Evolutionary conservation across 2,888 invertebrate genomes (phyloP).

Genomic region (Sclerodermus sp.): DNA sequence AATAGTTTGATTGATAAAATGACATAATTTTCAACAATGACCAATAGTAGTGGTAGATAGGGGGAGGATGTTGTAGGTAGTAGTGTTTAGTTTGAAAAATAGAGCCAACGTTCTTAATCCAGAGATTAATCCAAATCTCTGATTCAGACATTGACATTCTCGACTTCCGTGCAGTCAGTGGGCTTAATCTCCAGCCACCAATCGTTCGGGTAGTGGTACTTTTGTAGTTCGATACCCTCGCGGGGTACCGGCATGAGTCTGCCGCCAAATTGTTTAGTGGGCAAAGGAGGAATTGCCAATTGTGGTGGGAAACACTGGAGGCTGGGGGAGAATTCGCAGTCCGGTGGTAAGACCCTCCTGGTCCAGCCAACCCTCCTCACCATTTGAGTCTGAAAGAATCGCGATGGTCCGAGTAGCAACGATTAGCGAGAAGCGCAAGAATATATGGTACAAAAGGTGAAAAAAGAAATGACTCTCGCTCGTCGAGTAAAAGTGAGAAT

Average conservation of each 20-base stretch:
- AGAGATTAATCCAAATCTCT: no score
- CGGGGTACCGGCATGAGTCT: slow-evolving; percentile 60
- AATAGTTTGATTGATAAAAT: no score
- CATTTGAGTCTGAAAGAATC: slow-evolving; percentile 52
- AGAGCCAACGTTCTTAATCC: no score
- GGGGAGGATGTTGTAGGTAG: no score
- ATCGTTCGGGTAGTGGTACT: slow-evolving; percentile 63
- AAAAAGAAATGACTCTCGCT: not conserved
- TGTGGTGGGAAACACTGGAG: slow-evolving; percentile 62
- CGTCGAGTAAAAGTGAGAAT: no score
- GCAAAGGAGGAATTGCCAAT: slow-evolving; percentile 59
- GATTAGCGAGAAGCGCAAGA: no score
- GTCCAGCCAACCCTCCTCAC: slow-evolving; percentile 62
- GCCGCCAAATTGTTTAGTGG: slow-evolving; percentile 58
- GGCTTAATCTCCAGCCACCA: slow-evolving; percentile 63
- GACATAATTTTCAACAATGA: no score
- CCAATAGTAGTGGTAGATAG: no score
- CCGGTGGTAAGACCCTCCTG: slow-evolving; percentile 60
- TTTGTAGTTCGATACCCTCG: slow-evolving; percentile 64
- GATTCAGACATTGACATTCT: not conserved
- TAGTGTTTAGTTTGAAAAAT: no score
- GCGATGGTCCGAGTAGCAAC: no score
- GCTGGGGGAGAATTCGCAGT: slow-evolving; percentile 59
- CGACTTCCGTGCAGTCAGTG: slow-evolving; percentile 50
- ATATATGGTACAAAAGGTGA: slow-evolving; percentile 4